Evolutionary conservation across 2,113 vertebrate species (phyloP), one percentile per base, ranked within the genome.

Genomic region (Micromys minutus): DNA sequence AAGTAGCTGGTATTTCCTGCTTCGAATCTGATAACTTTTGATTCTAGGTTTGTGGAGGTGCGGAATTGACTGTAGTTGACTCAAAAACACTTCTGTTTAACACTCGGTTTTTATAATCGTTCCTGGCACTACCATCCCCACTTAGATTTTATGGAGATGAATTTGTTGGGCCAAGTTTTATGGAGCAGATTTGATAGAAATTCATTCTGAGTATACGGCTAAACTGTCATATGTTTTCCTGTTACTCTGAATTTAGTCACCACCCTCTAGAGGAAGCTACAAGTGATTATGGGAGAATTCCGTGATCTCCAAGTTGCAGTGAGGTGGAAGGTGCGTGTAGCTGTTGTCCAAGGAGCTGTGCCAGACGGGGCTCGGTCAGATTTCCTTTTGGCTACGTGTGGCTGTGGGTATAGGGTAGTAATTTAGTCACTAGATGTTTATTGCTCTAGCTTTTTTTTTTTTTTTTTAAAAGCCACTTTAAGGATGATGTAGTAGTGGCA

Each of bases 111-210:
- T 96, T 59, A 95, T 96, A 57, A 79, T 97, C 81, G 72, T 81
- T 95, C 77, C 67, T 96, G 95, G 93, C 93, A 90, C 74, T 36
- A 3, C 65, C 45, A 95, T 90, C 67, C 97, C 95, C 36, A 94
- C 83, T 94, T 89, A 95, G 52, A 90, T 95, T 97, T 98, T 93
- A 87, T 95, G 90, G 95, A 96, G 90, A 92, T 84, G 93, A 90
- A 57, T 90, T 94, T 91, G 61, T 97, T 97, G 97, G 97, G 95
- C 91, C 93, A 95, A 98, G 97, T 97, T 97, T 92, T 85, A 91
- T 94, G 93, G 81, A 36, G 4, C 89, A 96, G 89, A 96, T 94
- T 98, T 3, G 21, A 93, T 97, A 89, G 97, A 94, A 97, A 97
- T 93, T 94, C 94, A 93, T 80, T 94, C 94, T 85, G 95, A 96